Evolutionary conservation across 2,888 invertebrate genomes (phyloP).

Genomic region (Nemoura dubitans): DNA sequence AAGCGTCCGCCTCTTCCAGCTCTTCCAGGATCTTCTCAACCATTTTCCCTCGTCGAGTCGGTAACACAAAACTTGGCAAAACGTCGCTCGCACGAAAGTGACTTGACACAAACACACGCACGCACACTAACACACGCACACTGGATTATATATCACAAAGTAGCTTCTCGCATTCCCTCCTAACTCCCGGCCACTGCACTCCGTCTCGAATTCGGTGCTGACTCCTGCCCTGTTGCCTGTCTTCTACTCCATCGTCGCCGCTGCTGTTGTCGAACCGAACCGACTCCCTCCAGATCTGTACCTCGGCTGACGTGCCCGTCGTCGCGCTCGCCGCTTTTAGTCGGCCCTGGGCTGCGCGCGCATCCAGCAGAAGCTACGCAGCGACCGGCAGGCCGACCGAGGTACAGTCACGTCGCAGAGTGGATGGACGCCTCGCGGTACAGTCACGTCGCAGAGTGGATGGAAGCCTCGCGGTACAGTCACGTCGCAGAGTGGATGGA

Average conservation of each 20-base stretch:
- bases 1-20: slow-evolving; percentile 65
- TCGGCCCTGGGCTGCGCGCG: no score
- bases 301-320: neutral
- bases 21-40: slow-evolving; percentile 75
- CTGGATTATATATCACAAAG: neutral
- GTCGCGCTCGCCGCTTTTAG: neutral
- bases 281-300: neutral
- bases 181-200: neutral
- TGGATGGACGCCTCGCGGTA: no score
- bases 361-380: no score
- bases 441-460: no score
- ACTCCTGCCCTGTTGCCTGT: no score
- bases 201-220: no score
- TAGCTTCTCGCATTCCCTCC: neutral
- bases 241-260: neutral
- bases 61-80: no score
- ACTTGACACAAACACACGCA: neutral
- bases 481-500: no score
- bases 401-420: no score
- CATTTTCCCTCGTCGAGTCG: slow-evolving; percentile 59
- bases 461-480: no score
- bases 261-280: neutral
- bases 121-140: neutral
- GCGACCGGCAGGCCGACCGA: no score
- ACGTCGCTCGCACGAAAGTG: neutral